Conservation (phyloP, 2,888 invertebrate species). For the Crematogaster levior region DNA sequence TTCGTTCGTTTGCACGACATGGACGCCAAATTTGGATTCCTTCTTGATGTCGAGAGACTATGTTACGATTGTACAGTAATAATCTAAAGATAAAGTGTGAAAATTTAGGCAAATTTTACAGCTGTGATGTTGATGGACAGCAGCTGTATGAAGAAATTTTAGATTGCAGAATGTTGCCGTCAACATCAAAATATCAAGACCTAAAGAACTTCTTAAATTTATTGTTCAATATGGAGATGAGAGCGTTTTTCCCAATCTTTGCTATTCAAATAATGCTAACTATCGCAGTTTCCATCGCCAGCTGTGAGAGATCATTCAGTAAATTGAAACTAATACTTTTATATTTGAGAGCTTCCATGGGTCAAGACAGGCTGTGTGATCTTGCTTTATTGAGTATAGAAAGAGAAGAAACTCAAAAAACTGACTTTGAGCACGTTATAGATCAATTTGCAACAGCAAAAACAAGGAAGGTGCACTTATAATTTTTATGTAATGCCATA, state of each 20-base stretch:
- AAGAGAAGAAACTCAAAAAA: too few relatives aligned
- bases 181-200: not conserved
- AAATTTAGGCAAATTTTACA: not conserved
- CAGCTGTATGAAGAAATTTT: not conserved
- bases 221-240: not conserved
- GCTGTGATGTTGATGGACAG: not conserved
- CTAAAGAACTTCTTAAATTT: not conserved
- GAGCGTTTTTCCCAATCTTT: slow-evolving; percentile 1
- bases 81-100: not conserved
- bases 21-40: not conserved
- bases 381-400: too few relatives aligned
- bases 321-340: not conserved
- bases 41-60: not conserved
- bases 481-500: too few relatives aligned
- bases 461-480: too few relatives aligned
- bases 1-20: not conserved
- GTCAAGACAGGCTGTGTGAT: not conserved
- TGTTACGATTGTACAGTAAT: not conserved
- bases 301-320: too few relatives aligned
- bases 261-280: not conserved
- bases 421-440: too few relatives aligned
- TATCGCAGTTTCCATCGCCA: not conserved
- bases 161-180: not conserved
- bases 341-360: not conserved
- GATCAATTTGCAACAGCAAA: too few relatives aligned